Base-by-base conservation (phyloP, 2,113 vertebrate genomes). In the Ornithorhynchus anatinus region DNA sequence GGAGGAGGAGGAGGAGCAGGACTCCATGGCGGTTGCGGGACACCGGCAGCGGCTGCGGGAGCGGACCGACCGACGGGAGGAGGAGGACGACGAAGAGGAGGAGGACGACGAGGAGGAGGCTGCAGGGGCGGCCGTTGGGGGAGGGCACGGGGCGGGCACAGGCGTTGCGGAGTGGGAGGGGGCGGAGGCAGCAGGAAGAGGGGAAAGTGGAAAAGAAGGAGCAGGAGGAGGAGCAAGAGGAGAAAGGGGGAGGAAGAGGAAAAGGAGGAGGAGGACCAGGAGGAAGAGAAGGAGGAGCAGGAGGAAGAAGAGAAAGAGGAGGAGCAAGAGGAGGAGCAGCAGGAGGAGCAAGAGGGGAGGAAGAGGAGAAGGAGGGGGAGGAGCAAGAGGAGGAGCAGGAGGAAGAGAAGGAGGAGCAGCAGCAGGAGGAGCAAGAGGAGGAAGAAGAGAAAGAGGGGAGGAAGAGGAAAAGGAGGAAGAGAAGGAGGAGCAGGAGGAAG, bases 21-120 rank as follows among this genome's bases (percentile, higher is more conserved):
- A 67, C 81, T 56, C 66, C 61, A 53, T 50, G 52, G 50, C 13
- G 9, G 5, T 14, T 6, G 14, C 37, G 22, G 59, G 57, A 59
- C 61, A 54, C 67, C 51, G 56, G 77, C 65, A 1, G 37, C 45
- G 50, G 73, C 76, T 68, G 76, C 74, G 77, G 72, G 77, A 75
- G n/a, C 7, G 23, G 22, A 4, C 5, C 13, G 1, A 13, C n/a
- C 15, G 62, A 25, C 29, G 6, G 16, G n/a, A n/a, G 22, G 47
- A 27, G 47, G 47, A 29, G 47, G 47, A 27, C 47, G 23, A 13
- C 14, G 15, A 8, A 12, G 15, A 8, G 47, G 47, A 50, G 47
- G 47, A 16, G 23, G 45, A 22, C 22, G 23, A 22, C 22, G 23
- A 15, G 45, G 8, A 22, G n/a, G 22, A 20, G 44, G n/a, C n/a